Evolutionary conservation across 2,113 vertebrate genomes (phyloP).

Genomic region (Chroicocephalus ridibundus): DNA sequence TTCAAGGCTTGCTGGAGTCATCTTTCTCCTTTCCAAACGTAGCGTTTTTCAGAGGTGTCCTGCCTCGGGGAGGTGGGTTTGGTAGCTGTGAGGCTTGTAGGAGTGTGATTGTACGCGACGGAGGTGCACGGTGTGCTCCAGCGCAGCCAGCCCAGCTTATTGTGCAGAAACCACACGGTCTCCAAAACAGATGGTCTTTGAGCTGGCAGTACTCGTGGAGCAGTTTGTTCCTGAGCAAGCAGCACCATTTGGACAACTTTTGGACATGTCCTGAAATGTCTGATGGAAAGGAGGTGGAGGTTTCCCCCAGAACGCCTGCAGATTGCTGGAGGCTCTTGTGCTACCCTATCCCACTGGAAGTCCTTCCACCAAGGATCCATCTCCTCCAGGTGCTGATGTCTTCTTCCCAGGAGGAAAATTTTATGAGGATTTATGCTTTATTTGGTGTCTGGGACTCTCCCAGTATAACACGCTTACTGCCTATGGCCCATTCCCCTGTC

Average conservation of each 20-base stretch:
- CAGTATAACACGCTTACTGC: not conserved
- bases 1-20: not conserved
- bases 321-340: not conserved
- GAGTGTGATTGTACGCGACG: not conserved
- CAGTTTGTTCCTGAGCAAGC: not conserved
- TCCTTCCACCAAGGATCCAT: not conserved
- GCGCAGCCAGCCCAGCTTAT: not conserved
- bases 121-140: fast-evolving
- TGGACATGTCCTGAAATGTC: not conserved
- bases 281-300: not conserved
- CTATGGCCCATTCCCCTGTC: not conserved
- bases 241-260: not conserved
- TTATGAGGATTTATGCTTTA: not conserved
- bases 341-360: not conserved
- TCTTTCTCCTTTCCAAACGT: not conserved
- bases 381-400: not conserved
- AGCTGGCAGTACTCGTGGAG: not conserved
- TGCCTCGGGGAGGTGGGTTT: not conserved
- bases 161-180: fast-evolving
- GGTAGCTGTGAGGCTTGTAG: not conserved
- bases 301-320: not conserved
- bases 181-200: not conserved
- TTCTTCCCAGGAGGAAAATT: not conserved
- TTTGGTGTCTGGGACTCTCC: not conserved
- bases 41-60: not conserved